Evolutionary conservation across 1,140 invertebrate genomes (phyloP).

Genomic region (Drosophila tani): DNA sequence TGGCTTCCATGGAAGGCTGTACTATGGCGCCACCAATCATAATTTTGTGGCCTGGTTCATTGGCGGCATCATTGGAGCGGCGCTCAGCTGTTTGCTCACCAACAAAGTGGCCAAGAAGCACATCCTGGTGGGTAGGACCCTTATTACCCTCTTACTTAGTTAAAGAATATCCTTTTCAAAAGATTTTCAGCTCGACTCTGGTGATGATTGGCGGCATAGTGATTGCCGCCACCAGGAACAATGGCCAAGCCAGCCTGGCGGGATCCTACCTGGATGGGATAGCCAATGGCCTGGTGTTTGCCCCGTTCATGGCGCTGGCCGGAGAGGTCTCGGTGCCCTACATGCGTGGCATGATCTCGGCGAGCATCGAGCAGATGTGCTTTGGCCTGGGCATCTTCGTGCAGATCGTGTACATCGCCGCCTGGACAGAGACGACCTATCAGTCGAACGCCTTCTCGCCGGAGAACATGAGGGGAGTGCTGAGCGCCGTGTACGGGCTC

Average conservation of each 20-base stretch:
- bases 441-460: constrained; percentile 21
- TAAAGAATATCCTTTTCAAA: background rate
- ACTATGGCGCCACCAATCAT: background rate
- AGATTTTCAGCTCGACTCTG: constrained; percentile 48
- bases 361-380: constrained; percentile 49
- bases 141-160: too few species aligned
- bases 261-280: constrained; percentile 62
- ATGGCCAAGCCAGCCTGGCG: constrained; percentile 23
- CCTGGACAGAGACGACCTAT: constrained; percentile 12
- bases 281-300: constrained; percentile 61
- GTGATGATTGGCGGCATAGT: constrained; percentile 60
- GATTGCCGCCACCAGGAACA: constrained; percentile 8
- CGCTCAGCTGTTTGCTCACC: constrained; percentile 42
- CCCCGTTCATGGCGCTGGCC: constrained; percentile 56
- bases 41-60: constrained; percentile 63
- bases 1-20: constrained; percentile 10
- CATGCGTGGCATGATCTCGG: constrained; percentile 40
- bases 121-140: constrained; percentile 39
- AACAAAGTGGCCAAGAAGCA: constrained; percentile 61
- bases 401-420: constrained; percentile 40
- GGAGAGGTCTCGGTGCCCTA: constrained; percentile 54
- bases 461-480: constrained; percentile 54
- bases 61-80: constrained; percentile 59
- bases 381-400: constrained; percentile 47
- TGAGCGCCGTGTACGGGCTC: constrained; percentile 48